These are phyloP conservation scores for Archips xylosteana DNA, from an alignment of 2,888 invertebrate species.

Conservation along the genomic window DNA sequence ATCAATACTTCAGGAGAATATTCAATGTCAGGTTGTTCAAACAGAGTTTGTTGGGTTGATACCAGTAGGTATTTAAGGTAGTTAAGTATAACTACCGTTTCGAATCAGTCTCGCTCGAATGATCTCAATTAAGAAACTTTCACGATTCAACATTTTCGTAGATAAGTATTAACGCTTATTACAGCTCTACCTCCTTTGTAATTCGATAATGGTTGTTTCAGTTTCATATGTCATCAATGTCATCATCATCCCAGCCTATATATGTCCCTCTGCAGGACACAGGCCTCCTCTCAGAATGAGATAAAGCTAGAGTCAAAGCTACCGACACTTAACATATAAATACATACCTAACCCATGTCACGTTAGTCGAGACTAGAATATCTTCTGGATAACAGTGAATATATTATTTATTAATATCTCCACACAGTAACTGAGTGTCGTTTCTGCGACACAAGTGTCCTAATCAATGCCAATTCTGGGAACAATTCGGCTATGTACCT, in stretches of 20 bases:
- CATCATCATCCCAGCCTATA: too few relatives aligned
- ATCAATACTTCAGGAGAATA: constrained; percentile 62
- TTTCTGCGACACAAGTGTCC: background rate
- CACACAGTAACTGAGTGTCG: background rate
- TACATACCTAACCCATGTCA: too few relatives aligned
- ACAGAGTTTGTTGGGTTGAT: constrained; percentile 21
- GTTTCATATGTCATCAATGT: background rate
- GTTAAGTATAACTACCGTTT: background rate
- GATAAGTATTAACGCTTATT: too few relatives aligned
- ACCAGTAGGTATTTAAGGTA: too few relatives aligned
- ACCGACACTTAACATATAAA: too few relatives aligned
- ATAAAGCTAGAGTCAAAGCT: too few relatives aligned
- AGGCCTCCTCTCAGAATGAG: too few relatives aligned
- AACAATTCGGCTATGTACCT: background rate
- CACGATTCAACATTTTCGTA: background rate
- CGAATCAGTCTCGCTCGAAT: constrained; percentile 2
- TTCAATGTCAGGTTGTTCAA: constrained; percentile 58
- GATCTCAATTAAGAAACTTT: background rate
- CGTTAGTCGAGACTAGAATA: too few relatives aligned
- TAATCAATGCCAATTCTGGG: background rate
- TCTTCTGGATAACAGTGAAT: background rate
- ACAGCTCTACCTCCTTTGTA: background rate
- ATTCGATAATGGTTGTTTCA: background rate
- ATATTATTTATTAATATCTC: background rate
- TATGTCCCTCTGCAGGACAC: too few relatives aligned